These are phyloP conservation scores for Coluber constrictor DNA, from an alignment of 2,797 vertebrate genomes.

Conservation along the genomic window DNA sequence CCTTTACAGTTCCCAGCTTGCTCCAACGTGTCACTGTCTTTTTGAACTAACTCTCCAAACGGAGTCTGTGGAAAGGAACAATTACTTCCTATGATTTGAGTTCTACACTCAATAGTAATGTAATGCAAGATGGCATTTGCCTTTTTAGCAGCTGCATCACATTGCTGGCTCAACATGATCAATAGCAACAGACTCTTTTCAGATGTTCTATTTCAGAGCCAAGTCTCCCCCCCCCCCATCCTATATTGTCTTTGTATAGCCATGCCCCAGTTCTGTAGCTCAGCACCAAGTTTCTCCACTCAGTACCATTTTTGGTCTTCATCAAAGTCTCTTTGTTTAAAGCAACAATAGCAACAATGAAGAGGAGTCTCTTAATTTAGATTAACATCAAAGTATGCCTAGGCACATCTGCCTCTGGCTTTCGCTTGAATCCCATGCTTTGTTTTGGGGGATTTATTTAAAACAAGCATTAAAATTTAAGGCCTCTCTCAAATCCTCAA, in stretches of 20 bases:
- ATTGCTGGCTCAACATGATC: not conserved
- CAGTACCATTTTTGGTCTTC: not conserved
- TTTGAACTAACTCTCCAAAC: not conserved
- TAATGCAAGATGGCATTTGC: not conserved
- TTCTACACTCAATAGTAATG: not conserved
- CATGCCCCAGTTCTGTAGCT: not conserved
- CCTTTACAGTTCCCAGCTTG: not conserved
- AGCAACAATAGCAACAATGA: not conserved
- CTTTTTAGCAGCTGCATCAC: not conserved
- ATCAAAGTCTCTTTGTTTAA: not conserved
- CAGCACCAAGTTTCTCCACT: not conserved
- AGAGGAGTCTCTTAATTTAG: not conserved
- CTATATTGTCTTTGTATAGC: not conserved
- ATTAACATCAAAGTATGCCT: not conserved
- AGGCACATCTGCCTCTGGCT: not conserved
- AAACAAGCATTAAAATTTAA: not conserved
- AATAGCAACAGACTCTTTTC: not conserved
- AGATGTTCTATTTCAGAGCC: not conserved
- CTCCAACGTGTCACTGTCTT: not conserved
- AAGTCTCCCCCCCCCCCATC: not conserved
- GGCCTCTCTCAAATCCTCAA: not conserved
- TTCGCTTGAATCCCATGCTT: not conserved
- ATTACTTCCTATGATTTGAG: not conserved
- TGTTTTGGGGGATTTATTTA: not conserved
- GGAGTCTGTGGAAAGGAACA: not conserved